phyloP scores from a whole-genome alignment of 2,113 vertebrate genomes.

The Cynocephalus volans region DNA sequence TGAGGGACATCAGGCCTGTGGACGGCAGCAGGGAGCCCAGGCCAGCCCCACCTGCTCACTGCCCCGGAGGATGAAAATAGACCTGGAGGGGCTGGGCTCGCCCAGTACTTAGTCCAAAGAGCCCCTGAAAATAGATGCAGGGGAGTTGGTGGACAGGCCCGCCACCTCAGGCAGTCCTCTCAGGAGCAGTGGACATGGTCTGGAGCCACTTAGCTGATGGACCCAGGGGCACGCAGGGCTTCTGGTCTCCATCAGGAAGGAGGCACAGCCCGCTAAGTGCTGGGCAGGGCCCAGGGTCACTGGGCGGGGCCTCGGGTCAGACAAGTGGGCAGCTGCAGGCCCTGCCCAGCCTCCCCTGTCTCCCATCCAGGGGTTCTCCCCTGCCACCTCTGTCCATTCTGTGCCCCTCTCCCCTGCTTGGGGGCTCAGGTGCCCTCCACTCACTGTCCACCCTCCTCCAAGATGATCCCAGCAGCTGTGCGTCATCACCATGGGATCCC shows the following conservation, averaged over 20 bases:
- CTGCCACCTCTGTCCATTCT: too few species aligned
- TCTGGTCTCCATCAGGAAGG: background rate
- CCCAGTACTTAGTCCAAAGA: constrained; percentile 66
- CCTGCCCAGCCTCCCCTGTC: too few species aligned
- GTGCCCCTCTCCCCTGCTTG: background rate
- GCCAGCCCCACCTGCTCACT: background rate
- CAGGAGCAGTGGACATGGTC: background rate
- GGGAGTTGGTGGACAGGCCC: background rate
- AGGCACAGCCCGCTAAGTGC: background rate
- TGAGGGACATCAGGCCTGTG: rapidly evolving
- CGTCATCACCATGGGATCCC: background rate
- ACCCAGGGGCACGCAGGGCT: background rate
- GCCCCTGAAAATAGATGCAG: constrained; percentile 56
- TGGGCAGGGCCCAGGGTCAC: background rate
- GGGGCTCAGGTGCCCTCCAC: too few species aligned
- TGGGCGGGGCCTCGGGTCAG: rapidly evolving
- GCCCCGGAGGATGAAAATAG: background rate
- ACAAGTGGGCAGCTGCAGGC: background rate
- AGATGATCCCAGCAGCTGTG: background rate
- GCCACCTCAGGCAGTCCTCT: background rate
- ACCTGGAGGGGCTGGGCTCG: background rate
- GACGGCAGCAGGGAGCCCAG: background rate
- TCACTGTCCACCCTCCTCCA: too few species aligned
- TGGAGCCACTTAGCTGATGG: constrained; percentile 54
- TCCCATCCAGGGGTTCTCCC: too few species aligned